Base-by-base conservation (phyloP, 1,140 invertebrate species). In the Bursaphelenchus mucronatus region DNA sequence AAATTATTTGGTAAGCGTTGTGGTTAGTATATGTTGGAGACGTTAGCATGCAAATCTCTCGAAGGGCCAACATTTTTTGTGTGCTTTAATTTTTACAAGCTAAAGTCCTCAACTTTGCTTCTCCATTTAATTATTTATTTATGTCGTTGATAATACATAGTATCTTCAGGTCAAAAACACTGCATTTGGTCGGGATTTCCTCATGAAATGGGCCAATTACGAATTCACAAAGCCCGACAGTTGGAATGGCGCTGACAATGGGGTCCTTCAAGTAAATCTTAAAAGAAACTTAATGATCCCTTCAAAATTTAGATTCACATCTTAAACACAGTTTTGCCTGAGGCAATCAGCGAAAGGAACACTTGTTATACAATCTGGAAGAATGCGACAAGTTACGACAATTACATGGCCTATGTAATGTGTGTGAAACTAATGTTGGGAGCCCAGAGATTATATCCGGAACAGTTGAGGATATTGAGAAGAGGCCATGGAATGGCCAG, bases 161-260 rank as follows among this genome's bases (percentile, higher is more conserved):
- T 17, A 43, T 59, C n/a, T 72, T 8, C 40, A 68, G 66, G 73
- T 66, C 6, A 74, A 53, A 47, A 76, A 76, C 41, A 79, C 70
- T 10, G 58, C 67, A 39, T 76, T 70, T 47, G 66, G 76, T 10
- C 67, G 61, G 10, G 61, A 74, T 9, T 76, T 76, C 61, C 41
- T 76, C 15, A 56, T 61, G 13, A 67, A 73, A n/a, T 76, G 71
- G 68, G 75, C 74, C 10, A 70, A 76, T 58, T 76, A 66, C 65
- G 54, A 75, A 52, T 73, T 43, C 9, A 59, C 19, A 10, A 61
- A 76, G 43, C 75, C 74, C 8, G 39, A 44, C 7, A 75, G 70
- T 52, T 75, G 63, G 58, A 66, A 69, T 59, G 73, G 73, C n/a
- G 63, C 74, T 10, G 74, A 76, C 47, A 76, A 76, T 56, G 74